A percentile compares a stretch with the other conserved stretches of the same genome.
Evolutionary conservation across 2,113 vertebrate species (phyloP).

Genomic region (Nannospalax galili): DNA sequence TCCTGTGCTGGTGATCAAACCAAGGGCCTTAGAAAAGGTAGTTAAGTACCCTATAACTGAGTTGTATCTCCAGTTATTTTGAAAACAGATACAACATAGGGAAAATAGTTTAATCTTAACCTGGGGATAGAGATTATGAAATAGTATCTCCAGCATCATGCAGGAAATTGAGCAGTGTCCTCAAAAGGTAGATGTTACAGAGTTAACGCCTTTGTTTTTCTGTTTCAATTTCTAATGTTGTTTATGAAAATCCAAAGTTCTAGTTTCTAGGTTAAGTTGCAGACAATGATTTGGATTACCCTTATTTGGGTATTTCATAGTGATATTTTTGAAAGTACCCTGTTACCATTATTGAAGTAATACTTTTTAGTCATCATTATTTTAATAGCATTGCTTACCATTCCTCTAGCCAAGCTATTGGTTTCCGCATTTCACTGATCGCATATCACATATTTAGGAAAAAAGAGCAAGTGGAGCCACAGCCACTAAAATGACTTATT

Average conservation of each 20-base stretch:
- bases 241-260: slow-evolving; percentile 13
- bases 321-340: background rate
- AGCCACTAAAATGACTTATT: background rate
- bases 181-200: background rate
- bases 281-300: background rate
- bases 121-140: slow-evolving; percentile 1
- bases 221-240: background rate
- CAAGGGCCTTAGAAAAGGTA: background rate
- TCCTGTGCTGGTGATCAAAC: background rate
- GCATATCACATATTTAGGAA: background rate
- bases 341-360: background rate
- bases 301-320: slow-evolving; percentile 10
- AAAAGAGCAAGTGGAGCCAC: background rate
- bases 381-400: background rate
- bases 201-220: background rate
- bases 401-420: background rate
- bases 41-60: background rate
- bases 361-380: background rate
- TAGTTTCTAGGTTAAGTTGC: background rate
- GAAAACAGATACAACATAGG: background rate
- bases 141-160: background rate
- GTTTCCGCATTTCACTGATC: background rate
- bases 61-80: background rate
- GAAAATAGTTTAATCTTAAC: slow-evolving; percentile 28
- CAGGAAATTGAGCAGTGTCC: background rate